phyloP scores from a whole-genome alignment of 2,797 vertebrate species.

The Hippoglossus hippoglossus region DNA sequence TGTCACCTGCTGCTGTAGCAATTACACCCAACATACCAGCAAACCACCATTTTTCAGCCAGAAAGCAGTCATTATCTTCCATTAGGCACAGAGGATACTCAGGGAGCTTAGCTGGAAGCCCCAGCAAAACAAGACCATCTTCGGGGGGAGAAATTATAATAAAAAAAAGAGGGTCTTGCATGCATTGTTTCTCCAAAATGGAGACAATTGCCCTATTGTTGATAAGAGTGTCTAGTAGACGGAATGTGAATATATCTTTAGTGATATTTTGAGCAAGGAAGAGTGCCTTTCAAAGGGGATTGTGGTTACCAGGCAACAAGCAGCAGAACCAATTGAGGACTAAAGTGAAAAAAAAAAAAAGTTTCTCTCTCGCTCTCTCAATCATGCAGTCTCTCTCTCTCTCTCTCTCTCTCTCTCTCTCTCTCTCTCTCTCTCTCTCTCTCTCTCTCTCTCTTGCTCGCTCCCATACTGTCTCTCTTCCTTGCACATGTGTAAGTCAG shows the following conservation, averaged over 20 bases:
- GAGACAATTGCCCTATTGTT: conserved; percentile 71
- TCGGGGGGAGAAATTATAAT: conserved; percentile 1
- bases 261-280: conserved; percentile 81
- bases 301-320: conserved; percentile 87
- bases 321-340: conserved; percentile 81
- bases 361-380: conserved; percentile 50
- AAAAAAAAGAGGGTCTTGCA: conserved; percentile 28
- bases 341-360: conserved; percentile 68
- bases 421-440: conserved; percentile 24
- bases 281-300: conserved; percentile 80
- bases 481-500: conserved; percentile 62
- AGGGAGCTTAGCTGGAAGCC: conserved; percentile 32
- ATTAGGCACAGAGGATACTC: conserved; percentile 54
- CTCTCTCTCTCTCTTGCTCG: conserved; percentile 1
- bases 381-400: conserved; percentile 49
- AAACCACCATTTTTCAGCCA: conserved; percentile 52
- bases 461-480: conserved; percentile 27
- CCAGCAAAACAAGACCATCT: conserved; percentile 27
- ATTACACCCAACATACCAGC: conserved; percentile 49
- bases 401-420: conserved; percentile 37
- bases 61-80: conserved; percentile 66
- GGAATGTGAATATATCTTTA: conserved; percentile 80
- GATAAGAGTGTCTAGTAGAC: conserved; percentile 75
- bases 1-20: conserved; percentile 40
- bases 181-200: conserved; percentile 69